Conservation (phyloP, 2,888 invertebrate genomes). For the Macropis europaea region DNA sequence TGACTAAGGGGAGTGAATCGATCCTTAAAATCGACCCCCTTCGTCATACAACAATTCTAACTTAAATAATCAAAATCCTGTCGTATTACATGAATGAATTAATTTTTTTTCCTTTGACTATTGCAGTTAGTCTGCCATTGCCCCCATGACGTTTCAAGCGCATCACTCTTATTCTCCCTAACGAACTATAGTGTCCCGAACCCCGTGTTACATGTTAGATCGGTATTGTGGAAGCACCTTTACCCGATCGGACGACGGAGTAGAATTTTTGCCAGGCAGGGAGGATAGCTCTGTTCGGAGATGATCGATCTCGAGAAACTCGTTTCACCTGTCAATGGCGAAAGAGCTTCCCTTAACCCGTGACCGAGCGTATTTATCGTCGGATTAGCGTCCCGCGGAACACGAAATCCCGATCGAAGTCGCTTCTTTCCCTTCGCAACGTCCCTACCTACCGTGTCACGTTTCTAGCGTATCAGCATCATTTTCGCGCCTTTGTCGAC, state of each 20-base stretch:
- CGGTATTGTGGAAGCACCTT: too few species aligned
- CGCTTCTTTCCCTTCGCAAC: background rate
- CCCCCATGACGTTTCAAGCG: too few species aligned
- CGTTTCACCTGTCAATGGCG: constrained; percentile 52
- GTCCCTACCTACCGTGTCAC: background rate
- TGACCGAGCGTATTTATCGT: constrained; percentile 48
- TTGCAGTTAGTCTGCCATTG: too few species aligned
- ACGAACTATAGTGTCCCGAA: too few species aligned
- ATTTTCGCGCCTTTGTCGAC: background rate
- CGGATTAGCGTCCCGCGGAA: constrained; percentile 41
- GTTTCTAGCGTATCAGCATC: constrained; percentile 2
- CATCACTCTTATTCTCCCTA: too few species aligned
- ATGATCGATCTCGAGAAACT: constrained; percentile 49
- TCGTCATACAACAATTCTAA: too few species aligned
- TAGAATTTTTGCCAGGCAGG: constrained; percentile 2
- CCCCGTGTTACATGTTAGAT: too few species aligned
- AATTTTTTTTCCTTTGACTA: too few species aligned
- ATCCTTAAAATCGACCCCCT: too few species aligned
- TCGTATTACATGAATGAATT: too few species aligned
- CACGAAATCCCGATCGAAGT: constrained; percentile 19
- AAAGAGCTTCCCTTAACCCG: constrained; percentile 35
- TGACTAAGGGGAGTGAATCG: too few species aligned
- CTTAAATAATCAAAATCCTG: too few species aligned
- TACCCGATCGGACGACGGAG: constrained; percentile 4
- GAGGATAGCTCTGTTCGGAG: constrained; percentile 15